Evolutionary conservation across 2,113 vertebrate genomes (phyloP).

Genomic region (Otolemur garnettii): DNA sequence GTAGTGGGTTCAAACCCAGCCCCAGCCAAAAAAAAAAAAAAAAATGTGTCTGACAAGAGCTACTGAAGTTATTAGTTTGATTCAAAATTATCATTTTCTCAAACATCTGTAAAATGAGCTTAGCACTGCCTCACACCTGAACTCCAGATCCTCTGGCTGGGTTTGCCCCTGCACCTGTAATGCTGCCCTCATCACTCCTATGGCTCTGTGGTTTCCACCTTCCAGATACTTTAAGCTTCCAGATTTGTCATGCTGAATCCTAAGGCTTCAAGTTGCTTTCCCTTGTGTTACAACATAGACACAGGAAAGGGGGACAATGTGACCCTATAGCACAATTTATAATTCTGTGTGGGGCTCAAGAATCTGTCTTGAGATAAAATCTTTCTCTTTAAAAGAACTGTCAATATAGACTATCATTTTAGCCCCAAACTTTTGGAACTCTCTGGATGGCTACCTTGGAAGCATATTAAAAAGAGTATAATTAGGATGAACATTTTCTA

Average conservation of each 20-base stretch:
- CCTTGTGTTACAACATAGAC: neutral
- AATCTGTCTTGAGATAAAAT: neutral
- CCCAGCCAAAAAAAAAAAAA: too few relatives aligned
- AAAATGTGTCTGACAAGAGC: neutral
- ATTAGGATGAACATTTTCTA: neutral
- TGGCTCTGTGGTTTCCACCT: neutral
- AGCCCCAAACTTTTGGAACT: neutral
- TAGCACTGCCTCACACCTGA: neutral
- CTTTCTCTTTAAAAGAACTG: neutral
- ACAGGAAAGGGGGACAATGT: neutral
- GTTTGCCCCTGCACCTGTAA: neutral
- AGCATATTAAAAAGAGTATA: neutral
- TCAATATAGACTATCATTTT: neutral
- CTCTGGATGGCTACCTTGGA: neutral
- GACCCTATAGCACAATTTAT: neutral
- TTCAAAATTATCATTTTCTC: neutral
- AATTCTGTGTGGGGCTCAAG: neutral
- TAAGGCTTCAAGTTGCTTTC: neutral
- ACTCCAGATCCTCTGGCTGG: neutral
- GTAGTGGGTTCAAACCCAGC: too few relatives aligned
- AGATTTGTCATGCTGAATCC: neutral
- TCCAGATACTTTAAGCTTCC: neutral
- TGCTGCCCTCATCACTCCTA: fast-evolving
- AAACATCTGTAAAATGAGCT: neutral
- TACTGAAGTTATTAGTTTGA: neutral